A percentile compares a stretch with the other conserved stretches of the same genome.
Conservation (phyloP, 2,113 vertebrate species). For the Corynorhinus townsendii region DNA sequence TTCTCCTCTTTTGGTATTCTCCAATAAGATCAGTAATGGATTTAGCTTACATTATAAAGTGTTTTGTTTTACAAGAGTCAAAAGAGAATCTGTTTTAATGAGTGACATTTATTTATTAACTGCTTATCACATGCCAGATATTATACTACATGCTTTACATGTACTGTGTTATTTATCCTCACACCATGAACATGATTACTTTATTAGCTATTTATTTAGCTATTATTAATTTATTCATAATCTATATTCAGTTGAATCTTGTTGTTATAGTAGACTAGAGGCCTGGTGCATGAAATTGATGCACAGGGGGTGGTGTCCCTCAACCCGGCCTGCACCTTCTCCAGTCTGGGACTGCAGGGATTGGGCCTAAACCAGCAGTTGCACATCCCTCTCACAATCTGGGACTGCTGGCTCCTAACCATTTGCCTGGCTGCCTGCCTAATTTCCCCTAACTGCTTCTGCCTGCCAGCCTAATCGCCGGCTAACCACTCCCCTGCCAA, state of each 20-base stretch:
- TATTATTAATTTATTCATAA: not conserved
- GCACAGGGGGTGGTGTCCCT: no score
- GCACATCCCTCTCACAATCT: no score
- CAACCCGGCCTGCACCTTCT: no score
- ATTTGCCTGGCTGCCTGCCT: no score
- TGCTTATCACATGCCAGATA: not conserved
- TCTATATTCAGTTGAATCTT: not conserved
- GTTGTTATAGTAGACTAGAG: not conserved
- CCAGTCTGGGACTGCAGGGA: no score
- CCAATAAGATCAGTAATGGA: not conserved
- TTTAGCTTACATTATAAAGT: not conserved
- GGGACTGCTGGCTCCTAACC: no score
- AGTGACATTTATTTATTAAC: not conserved
- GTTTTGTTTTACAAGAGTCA: not conserved
- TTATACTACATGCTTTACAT: not conserved
- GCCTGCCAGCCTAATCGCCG: no score
- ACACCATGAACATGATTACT: not conserved
- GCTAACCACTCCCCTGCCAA: no score
- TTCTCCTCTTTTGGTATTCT: not conserved
- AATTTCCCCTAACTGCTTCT: no score
- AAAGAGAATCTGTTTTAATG: not conserved
- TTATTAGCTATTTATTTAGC: not conserved
- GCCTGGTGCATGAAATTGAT: no score
- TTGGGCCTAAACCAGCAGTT: no score
- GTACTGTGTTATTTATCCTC: not conserved